Base-by-base conservation (phyloP, 2,797 vertebrate species). In the Anisognathus igniventris region DNA sequence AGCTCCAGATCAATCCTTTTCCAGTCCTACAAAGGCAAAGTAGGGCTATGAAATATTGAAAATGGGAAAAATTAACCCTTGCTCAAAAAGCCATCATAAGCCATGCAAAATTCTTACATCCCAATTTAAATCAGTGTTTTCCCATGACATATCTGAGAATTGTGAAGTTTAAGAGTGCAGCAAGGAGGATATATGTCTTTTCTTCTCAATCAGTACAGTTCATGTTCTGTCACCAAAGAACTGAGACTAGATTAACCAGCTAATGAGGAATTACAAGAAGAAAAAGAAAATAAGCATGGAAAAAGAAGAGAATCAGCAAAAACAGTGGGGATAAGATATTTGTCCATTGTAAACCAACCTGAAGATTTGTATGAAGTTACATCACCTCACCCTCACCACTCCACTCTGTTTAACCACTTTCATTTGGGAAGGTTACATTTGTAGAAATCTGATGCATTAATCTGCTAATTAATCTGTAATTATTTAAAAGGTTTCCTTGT, bases 121-220 rank as follows among this genome's bases (percentile, higher is more conserved):
- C 7, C 2, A 6, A 27, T 17, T 73, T 64, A 74, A 76, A 67
- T 33, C 14, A 5, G 13, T 3, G 19, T 68, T 68, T 87, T 35
- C 20, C 23, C 2, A 1, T 37, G 20, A 47, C 16, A 6, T 5
- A 13, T 14, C n/a, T 87, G 74, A 76, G 67, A 74, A 67, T 1
- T 50, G 8, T 4, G 6, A 67, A 57, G 4, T 67, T 73, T 60
- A 76, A 27, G 57, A 85, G 27, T 47, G 5, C 16, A 53, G 21
- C 1, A 1, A 73, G 60, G 16, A 67, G 9, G 18, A 3, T 5
- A 20, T 19, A 11, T 2, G 15, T 0, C 7, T 83, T 50, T 85
- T 58, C 61, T 57, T 92, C 35, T 56, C 6, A 9, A 6, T 47
- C 12, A 82, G 12, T 8, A 60, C 5, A 22, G 40, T 25, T 53